phyloP scores from a whole-genome alignment of 2,888 invertebrate genomes.

The Phytoseiulus persimilis region DNA sequence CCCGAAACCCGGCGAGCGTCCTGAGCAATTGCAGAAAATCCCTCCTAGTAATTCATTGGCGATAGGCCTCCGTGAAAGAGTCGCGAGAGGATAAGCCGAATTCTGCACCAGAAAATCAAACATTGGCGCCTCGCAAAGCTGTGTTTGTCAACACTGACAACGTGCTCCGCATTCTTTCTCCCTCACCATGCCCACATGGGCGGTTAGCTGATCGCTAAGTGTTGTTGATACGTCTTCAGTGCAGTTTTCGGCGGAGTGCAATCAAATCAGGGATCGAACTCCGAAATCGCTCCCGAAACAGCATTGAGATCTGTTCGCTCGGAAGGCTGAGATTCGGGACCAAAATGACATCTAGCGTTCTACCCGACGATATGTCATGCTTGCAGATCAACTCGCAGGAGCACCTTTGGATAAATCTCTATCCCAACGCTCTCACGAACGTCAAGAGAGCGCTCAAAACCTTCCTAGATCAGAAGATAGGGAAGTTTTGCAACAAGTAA shows the following conservation, averaged over 20 bases:
- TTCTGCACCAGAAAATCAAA: neutral
- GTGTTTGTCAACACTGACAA: neutral
- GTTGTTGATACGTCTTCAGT: no score
- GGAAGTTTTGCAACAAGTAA: conserved; percentile 26
- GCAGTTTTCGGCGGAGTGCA: no score
- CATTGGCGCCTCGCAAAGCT: neutral
- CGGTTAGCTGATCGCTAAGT: no score
- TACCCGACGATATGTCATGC: conserved; percentile 14
- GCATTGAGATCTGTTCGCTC: no score
- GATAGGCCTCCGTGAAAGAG: neutral
- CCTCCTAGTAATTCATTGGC: neutral
- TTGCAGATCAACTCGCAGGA: neutral
- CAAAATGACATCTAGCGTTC: neutral
- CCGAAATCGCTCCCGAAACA: no score
- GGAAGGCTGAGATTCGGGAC: no score
- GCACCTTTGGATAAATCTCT: conserved; percentile 21
- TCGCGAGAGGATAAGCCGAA: neutral
- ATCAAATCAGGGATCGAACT: no score
- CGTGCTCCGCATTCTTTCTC: neutral
- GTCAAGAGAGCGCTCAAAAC: neutral
- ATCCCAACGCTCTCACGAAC: conserved; percentile 22
- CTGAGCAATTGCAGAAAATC: neutral
- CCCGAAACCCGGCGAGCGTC: neutral
- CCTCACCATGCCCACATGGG: no score
- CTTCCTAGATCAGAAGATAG: conserved; percentile 10